Evolutionary conservation across 2,113 vertebrate genomes (phyloP).

Genomic region (Pterocles burchelli): DNA sequence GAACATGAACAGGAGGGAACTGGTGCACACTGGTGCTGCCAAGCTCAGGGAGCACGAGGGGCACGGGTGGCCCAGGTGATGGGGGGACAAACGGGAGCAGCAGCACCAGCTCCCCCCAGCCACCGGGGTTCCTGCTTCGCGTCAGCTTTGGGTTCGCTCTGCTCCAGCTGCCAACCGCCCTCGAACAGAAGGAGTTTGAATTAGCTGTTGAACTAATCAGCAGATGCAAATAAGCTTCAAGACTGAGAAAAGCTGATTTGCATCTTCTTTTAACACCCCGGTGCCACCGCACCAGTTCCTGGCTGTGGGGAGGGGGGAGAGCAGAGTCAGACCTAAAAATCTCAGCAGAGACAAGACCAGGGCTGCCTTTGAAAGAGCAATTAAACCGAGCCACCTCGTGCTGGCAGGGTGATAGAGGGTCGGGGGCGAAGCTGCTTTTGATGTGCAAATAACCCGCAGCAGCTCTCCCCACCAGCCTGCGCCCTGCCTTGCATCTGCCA

Average conservation of each 20-base stretch:
- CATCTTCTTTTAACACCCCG: background rate
- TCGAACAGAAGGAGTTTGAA: background rate
- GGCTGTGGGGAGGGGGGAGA: background rate
- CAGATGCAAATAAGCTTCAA: background rate
- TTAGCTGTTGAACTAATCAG: background rate
- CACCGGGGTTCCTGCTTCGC: too few species aligned
- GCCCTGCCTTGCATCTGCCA: conserved; percentile 58
- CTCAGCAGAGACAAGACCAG: background rate
- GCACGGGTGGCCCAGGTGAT: accelerated
- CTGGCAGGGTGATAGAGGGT: background rate
- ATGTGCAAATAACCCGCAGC: conserved; percentile 41
- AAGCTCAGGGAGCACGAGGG: background rate
- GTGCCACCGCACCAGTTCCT: background rate
- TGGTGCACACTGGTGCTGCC: accelerated
- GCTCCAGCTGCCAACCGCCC: background rate
- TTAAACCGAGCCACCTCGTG: background rate
- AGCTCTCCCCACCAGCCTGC: background rate
- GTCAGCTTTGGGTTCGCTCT: background rate
- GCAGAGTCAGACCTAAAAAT: background rate
- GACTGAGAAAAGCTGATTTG: background rate
- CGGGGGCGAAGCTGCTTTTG: conserved; percentile 15
- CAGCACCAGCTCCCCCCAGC: accelerated
- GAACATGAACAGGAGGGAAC: accelerated
- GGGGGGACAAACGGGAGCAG: background rate
- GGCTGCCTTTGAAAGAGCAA: conserved; percentile 1